These are phyloP conservation scores for Stegophylla sp. DNA, from an alignment of 2,888 invertebrate genomes.

Conservation along the genomic window DNA sequence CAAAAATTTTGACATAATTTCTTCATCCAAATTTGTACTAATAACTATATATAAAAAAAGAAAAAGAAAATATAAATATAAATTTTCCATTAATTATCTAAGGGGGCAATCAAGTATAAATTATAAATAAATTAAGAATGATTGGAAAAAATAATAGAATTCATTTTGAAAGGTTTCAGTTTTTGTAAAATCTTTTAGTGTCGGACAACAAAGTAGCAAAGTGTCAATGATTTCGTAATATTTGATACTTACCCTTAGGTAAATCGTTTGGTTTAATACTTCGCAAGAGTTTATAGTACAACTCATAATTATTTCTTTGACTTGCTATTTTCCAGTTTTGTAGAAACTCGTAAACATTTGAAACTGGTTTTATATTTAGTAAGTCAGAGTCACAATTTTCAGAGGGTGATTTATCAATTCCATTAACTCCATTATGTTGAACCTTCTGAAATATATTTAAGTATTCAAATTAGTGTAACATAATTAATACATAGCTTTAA, in stretches of 20 bases:
- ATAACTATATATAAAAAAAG: slow-evolving; percentile 47
- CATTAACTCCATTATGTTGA: slow-evolving; percentile 22
- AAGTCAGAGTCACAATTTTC: slow-evolving; percentile 19
- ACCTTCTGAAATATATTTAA: slow-evolving; percentile 19
- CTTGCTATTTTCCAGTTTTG: slow-evolving; percentile 37
- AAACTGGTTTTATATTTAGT: slow-evolving; percentile 32
- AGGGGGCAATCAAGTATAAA: not conserved
- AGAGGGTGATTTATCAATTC: slow-evolving; percentile 27
- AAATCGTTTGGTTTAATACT: slow-evolving; percentile 49
- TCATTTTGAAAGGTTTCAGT: too few relatives aligned
- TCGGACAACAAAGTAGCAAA: too few relatives aligned
- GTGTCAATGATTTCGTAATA: too few relatives aligned
- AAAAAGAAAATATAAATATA: slow-evolving; percentile 11
- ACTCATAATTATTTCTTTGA: slow-evolving; percentile 46
- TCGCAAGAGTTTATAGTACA: slow-evolving; percentile 28
- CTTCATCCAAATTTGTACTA: slow-evolving; percentile 53
- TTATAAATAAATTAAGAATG: too few relatives aligned
- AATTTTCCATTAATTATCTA: not conserved
- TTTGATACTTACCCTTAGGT: slow-evolving; percentile 23
- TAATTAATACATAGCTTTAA: not conserved
- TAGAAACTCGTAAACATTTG: slow-evolving; percentile 46
- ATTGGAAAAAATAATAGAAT: too few relatives aligned
- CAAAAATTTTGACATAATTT: slow-evolving; percentile 51
- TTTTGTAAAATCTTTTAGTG: too few relatives aligned
- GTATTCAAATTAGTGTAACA: not conserved